A percentile compares a stretch with the other conserved stretches of the same genome.
These are phyloP conservation scores for Cephus rjabovi DNA, from an alignment of 2,888 invertebrate species.

Conservation along the genomic window DNA sequence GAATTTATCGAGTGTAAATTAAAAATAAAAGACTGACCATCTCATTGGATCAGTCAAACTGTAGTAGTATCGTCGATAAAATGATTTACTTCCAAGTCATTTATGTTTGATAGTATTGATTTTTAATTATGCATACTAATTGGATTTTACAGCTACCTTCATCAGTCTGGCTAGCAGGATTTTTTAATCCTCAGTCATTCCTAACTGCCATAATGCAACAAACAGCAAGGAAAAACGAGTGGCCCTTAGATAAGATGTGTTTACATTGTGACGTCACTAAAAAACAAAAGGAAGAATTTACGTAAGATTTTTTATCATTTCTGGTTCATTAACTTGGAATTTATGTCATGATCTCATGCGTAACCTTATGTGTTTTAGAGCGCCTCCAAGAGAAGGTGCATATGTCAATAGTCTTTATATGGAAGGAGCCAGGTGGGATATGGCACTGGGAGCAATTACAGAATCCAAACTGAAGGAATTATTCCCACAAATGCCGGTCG, in stretches of 20 bases:
- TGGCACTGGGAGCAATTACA: slow-evolving; percentile 78
- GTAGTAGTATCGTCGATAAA: too few species aligned
- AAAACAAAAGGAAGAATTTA: slow-evolving; percentile 85
- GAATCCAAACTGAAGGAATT: slow-evolving; percentile 91
- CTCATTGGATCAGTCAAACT: too few species aligned
- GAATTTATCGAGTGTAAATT: too few species aligned
- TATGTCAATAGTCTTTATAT: slow-evolving; percentile 90
- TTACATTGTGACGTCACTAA: slow-evolving; percentile 95
- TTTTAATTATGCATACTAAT: slow-evolving; percentile 9
- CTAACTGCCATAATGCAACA: slow-evolving; percentile 98
- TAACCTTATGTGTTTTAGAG: slow-evolving; percentile 62
- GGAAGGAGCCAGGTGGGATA: slow-evolving; percentile 97
- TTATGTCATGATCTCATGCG: neutral
- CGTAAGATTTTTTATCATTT: slow-evolving; percentile 65
- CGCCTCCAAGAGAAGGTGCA: slow-evolving; percentile 91
- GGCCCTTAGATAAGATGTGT: slow-evolving; percentile 97
- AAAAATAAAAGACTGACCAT: too few species aligned
- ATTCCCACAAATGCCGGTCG: slow-evolving; percentile 90
- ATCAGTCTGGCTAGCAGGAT: slow-evolving; percentile 93
- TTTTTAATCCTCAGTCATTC: slow-evolving; percentile 97
- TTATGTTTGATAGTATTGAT: neutral
- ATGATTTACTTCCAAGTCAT: too few species aligned
- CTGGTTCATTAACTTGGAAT: neutral
- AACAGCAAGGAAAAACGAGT: slow-evolving; percentile 94
- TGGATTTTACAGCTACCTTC: slow-evolving; percentile 75